Evolutionary conservation across 2,888 invertebrate species (phyloP), one percentile per base, ranked within the genome.

Genomic region (Alloplasta piceator): DNA sequence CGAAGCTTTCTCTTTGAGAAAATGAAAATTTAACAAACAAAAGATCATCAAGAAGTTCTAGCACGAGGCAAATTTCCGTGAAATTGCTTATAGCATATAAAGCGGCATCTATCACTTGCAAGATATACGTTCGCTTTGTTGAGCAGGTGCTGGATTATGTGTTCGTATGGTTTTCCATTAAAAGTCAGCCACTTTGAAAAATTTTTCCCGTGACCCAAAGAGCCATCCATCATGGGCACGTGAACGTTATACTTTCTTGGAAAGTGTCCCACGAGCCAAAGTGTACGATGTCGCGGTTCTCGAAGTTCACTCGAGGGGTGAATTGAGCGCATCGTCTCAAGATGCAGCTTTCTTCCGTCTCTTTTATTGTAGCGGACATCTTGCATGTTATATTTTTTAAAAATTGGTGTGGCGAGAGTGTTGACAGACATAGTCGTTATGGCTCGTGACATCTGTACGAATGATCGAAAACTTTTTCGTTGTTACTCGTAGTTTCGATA

Each of bases 171-270:
- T 80, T 80, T 80, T 80, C 80, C 80, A 80, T 80, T 80, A 80
- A 77, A 80, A 80, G 80, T 80, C 80, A 80, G 61, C 67, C 58
- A 77, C 80, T 80, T 73, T 38, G 68, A 38, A 68, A 80, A 80
- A 26, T 26, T 77, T 72, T 80, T 76, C 68, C 64, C 73, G 63
- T 12, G 76, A 73, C 48, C 63, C 58, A 55, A 68, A 67, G 52
- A 52, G 64, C 80, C 68, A 80, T 80, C 73, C 80, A 77, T 80
- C 80, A 80, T 77, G 14, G 9, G 73, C 63, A 63, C 61, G 43
- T 63, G 72, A 71, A 66, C 14, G 58, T 56, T n/a, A 10, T 48
- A 46, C 72, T 10, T 64, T 58, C 68, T 66, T 39, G 58, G 58
- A 58, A 48, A 56, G 64, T 6, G 48, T 38, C 14, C 39, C n/a